phyloP scores from a whole-genome alignment of 2,797 vertebrate species.

The Helarctos malayanus region DNA sequence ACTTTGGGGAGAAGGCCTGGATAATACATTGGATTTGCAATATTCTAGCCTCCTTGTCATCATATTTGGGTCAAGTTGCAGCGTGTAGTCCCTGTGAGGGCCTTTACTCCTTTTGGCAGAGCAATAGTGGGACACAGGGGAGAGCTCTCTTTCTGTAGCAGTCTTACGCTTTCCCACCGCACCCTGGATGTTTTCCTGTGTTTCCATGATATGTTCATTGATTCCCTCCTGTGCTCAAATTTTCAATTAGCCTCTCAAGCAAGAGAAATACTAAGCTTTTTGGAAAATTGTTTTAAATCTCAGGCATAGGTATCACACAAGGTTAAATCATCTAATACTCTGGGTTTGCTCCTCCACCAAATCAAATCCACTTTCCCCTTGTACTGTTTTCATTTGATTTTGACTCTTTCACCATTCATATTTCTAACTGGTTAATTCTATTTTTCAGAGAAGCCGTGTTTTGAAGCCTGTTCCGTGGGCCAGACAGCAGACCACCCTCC shows the following conservation, averaged over 20 bases:
- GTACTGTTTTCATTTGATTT: background rate
- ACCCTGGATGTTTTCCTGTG: background rate
- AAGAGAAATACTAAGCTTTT: background rate
- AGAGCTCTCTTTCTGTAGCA: background rate
- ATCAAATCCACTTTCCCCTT: background rate
- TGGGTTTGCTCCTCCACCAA: background rate
- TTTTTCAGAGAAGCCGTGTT: background rate
- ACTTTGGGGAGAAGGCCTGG: background rate
- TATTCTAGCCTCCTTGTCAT: background rate
- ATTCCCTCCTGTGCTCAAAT: background rate
- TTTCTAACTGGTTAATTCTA: background rate
- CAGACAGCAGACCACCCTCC: background rate
- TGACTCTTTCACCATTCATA: background rate
- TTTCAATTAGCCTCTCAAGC: conserved; percentile 1
- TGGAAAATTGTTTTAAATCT: background rate
- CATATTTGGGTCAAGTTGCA: background rate
- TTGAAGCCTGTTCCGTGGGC: background rate
- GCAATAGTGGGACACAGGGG: rapidly evolving
- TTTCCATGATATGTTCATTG: background rate
- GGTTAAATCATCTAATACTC: background rate
- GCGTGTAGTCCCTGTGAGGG: background rate
- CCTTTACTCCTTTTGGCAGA: background rate
- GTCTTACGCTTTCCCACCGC: background rate
- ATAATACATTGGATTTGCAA: background rate
- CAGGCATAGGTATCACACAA: background rate